These are phyloP conservation scores for Bembecia ichneumoniformis DNA, from an alignment of 2,888 invertebrate genomes.

Conservation along the genomic window DNA sequence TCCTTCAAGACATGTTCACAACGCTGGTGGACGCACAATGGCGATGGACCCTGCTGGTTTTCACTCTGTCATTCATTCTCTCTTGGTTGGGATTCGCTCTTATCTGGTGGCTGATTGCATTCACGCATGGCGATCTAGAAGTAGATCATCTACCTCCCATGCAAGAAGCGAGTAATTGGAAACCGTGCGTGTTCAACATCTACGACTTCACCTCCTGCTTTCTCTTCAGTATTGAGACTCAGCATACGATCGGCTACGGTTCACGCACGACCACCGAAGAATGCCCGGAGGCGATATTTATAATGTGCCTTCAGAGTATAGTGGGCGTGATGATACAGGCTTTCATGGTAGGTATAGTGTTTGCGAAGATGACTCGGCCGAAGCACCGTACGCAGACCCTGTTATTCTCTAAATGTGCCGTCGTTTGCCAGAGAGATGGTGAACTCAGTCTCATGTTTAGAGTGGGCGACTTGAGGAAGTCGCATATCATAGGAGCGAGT, in stretches of 20 bases:
- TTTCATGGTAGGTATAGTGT: conserved; percentile 86
- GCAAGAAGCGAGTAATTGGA: conserved; percentile 73
- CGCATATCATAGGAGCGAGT: conserved; percentile 91
- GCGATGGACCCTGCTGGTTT: conserved; percentile 91
- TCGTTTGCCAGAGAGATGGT: conserved; percentile 88
- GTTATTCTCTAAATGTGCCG: conserved; percentile 87
- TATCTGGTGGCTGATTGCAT: conserved; percentile 90
- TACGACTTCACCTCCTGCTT: conserved; percentile 89
- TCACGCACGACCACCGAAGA: conserved; percentile 88
- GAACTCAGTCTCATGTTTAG: conserved; percentile 88
- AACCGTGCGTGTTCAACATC: conserved; percentile 86
- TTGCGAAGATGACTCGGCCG: conserved; percentile 92
- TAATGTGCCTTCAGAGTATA: conserved; percentile 92
- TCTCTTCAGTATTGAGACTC: conserved; percentile 93
- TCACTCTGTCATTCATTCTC: conserved; percentile 86
- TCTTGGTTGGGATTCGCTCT: conserved; percentile 90
- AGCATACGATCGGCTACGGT: conserved; percentile 92
- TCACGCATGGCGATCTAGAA: conserved; percentile 87
- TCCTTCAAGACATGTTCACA: conserved; percentile 87
- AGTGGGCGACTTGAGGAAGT: conserved; percentile 90
- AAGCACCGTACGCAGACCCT: conserved; percentile 93
- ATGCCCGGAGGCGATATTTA: conserved; percentile 90
- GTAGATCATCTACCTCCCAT: conserved; percentile 68
- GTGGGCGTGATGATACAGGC: conserved; percentile 88
- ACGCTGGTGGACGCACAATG: conserved; percentile 93